Evolutionary conservation across 2,888 invertebrate species (phyloP), one percentile per base, ranked within the genome.

Genomic region (Nemurella pictetii): DNA sequence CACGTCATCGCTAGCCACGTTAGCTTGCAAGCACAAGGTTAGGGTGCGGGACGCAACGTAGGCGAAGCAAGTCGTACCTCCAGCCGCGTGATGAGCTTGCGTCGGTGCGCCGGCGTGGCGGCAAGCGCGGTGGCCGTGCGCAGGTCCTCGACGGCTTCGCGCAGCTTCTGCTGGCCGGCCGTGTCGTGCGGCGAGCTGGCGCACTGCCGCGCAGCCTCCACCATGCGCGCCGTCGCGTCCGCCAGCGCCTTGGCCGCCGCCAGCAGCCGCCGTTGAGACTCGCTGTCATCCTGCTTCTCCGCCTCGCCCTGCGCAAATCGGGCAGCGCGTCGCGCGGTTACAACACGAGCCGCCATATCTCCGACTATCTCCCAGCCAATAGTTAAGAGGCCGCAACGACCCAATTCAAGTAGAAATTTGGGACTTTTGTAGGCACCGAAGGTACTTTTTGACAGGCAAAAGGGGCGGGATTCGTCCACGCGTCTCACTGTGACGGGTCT

Each of bases 211-310:
- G 98, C 98, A 0, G 98, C 98, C 90, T 99, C 99, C 29, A 99
- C 99, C 95, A 99, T 96, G 87, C 96, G 94, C 0, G 98, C 97
- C 0, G 99, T 99, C 0, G 99, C 99, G 90, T 99, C 99, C 0
- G 99, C 99, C 78, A 97, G 90, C 85, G 96, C 93, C 89, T 98
- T 98, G 25, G 99, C 99, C 0, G 99, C 99, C 0, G 97, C 97
- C 80, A 99, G 90, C 83, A 99, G 91, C 85, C 96, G 94, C 87
- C 96, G 94, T 88, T 98, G 98, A n/a, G 95, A 93, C 84, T 98
- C 98, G 0, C 97, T 95, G 89, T 96, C 96, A 0, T 95, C 94
- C 88, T 97, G 95, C 73, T 93, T 93, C 89, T 98, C 98, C 0
- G 99, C 99, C 89, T 99, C 98, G 80, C 97, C 93, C 89, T 89